Evolutionary conservation across 2,797 vertebrate species (phyloP), one percentile per base, ranked within the genome.

Genomic region (Propithecus perrieri): DNA sequence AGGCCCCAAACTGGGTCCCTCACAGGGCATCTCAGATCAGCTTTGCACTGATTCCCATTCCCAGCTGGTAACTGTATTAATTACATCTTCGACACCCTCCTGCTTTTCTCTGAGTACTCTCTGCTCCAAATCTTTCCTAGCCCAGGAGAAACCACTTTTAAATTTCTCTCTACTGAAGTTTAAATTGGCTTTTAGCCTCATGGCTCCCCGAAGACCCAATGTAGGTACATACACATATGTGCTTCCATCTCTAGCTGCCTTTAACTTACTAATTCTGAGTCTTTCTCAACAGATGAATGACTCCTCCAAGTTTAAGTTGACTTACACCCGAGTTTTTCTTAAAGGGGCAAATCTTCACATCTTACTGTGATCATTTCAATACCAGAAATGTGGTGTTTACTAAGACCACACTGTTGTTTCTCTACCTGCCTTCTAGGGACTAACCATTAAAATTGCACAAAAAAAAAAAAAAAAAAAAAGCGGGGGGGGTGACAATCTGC

Each of bases 161-260:
- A 89, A 96, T 94, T 96, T 96, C 95, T 98, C 88, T 96, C 75
- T 57, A 93, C 84, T 93, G 50, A 97, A 97, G 89, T 61, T 94
- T 97, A 96, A 97, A 97, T 95, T 97, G 93, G 91, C 75, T 97
- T 92, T 94, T 93, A 96, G 93, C 76, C 61, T 96, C 94, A 97
- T 87, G 89, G 94, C 71, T 97, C 97, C 96, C 97, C 41, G 53
- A 97, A 97, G 97, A 89, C 95, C 89, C 65, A 93, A 91, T 93
- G 95, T 74, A 91, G 93, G 94, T 84, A 33, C 69, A 89, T n/a
- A 81, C 50, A 57, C 81, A 85, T 61, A 11, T 22, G 30, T 71
- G 83, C 75, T 94, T 79, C 79, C 85, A 69, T 50, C 88, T 95
- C 67, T 3, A 41, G 80, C 81, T 69, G 72, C 57, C 41, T 92